Evolutionary conservation across 2,113 vertebrate species (phyloP), one percentile per base, ranked within the genome.

Genomic region (Erythrolamprus reginae): DNA sequence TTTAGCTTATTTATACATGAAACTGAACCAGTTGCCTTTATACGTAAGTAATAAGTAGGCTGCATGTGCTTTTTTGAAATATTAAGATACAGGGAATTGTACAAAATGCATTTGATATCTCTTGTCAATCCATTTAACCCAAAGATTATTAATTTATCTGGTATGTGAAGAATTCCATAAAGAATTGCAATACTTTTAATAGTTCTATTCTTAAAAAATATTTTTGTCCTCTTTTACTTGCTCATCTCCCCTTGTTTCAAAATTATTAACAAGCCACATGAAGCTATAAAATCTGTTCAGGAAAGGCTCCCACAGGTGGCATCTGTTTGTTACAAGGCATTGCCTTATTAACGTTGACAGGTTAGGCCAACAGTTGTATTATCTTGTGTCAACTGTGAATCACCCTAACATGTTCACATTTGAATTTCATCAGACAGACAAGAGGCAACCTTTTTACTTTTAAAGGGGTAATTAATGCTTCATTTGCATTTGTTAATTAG

Each of bases 401-500:
- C 94, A 96, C 97, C 97, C 97, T 97, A 96, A 97, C 97, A 96
- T 96, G 96, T 94, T 96, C 97, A 97, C 94, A 94, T 95, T 93
- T 92, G 96, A 95, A 95, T 97, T 94, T 97, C 95, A 89, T 97
- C 91, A 95, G 95, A 94, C 8, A 94, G 94, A 94, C 95, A 95
- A 94, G 70, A 77, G 70, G 33, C 70, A 77, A 77, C 70, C 93
- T 94, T 96, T 94, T 94, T 96, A 96, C 93, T 90, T 96, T 98
- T 95, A 65, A 97, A 98, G 98, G 98, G 97, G 98, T 98, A 98
- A 99, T 97, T 96, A 98, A 97, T 95, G 95, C 96, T 96, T 98
- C 88, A 96, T 99, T 98, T 98, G 95, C 96, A 97, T 97, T 97
- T 97, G 97, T 97, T 98, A 98, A 99, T 99, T 98, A 97, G 96